Conservation (phyloP, 2,113 vertebrate genomes). For the Athene noctua region DNA sequence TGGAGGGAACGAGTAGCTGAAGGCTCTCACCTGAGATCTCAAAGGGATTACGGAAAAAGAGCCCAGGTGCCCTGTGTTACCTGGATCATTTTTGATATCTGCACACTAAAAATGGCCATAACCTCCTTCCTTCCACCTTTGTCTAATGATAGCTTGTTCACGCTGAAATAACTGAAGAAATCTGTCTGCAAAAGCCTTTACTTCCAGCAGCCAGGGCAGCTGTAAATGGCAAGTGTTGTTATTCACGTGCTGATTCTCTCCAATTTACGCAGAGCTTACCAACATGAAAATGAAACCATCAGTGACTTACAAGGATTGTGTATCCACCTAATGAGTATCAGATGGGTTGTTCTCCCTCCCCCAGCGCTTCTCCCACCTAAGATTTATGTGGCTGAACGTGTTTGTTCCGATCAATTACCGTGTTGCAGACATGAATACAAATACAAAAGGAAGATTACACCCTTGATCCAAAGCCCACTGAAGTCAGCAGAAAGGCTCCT, state of each 20-base stretch:
- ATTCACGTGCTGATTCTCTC: not conserved
- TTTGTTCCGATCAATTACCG: conserved; percentile 30
- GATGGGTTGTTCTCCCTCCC: conserved; percentile 26
- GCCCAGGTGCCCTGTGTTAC: not conserved
- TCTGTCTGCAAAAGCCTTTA: not conserved
- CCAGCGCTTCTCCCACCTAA: conserved; percentile 2
- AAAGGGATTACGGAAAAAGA: not conserved
- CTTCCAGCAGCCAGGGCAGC: not conserved
- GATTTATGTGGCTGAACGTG: not conserved
- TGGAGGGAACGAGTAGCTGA: not conserved
- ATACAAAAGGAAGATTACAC: not conserved
- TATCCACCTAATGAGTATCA: conserved; percentile 31
- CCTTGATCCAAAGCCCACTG: not conserved
- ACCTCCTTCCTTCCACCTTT: not conserved
- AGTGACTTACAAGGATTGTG: not conserved
- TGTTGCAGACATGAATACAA: not conserved
- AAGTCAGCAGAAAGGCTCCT: not conserved
- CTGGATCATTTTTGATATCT: not conserved
- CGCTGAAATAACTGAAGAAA: not conserved
- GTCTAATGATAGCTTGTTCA: not conserved
- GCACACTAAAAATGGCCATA: not conserved
- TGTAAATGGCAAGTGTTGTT: not conserved
- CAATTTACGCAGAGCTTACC: not conserved
- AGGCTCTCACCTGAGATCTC: not conserved
- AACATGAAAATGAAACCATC: not conserved